Percentiles rank a stretch among this genome's conserved stretches.
Conservation (phyloP, 2,113 vertebrate species). For the Chloropsis hardwickii region DNA sequence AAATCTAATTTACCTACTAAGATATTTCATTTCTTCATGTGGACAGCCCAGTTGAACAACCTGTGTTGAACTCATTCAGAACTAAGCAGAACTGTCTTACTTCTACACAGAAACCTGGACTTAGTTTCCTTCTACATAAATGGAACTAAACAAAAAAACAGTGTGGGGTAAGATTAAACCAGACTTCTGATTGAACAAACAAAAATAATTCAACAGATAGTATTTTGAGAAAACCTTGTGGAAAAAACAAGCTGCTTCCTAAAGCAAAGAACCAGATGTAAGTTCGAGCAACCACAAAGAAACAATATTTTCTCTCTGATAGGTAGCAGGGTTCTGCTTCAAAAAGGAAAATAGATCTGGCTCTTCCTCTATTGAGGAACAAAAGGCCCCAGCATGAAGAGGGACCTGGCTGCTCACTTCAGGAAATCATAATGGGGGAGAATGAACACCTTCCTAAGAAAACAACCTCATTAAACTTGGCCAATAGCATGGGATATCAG, state of each 20-base stretch:
- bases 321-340: neutral
- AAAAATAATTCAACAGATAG: neutral
- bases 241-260: neutral
- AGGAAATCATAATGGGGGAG: neutral
- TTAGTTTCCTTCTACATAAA: neutral
- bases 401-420: neutral
- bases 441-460: neutral
- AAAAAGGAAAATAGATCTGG: neutral
- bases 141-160: neutral
- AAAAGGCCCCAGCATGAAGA: accelerated
- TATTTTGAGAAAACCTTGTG: neutral
- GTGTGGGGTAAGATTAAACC: neutral
- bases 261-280: neutral
- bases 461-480: neutral
- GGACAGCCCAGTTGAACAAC: neutral
- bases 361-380: neutral
- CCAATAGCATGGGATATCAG: accelerated
- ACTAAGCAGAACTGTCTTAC: neutral
- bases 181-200: neutral
- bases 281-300: neutral
- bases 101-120: neutral
- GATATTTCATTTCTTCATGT: neutral
- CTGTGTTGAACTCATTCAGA: neutral
- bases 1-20: neutral
- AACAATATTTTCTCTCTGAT: neutral